These are phyloP conservation scores for Xiphophorus birchmanni DNA, from an alignment of 2,797 vertebrate genomes.

Conservation along the genomic window DNA sequence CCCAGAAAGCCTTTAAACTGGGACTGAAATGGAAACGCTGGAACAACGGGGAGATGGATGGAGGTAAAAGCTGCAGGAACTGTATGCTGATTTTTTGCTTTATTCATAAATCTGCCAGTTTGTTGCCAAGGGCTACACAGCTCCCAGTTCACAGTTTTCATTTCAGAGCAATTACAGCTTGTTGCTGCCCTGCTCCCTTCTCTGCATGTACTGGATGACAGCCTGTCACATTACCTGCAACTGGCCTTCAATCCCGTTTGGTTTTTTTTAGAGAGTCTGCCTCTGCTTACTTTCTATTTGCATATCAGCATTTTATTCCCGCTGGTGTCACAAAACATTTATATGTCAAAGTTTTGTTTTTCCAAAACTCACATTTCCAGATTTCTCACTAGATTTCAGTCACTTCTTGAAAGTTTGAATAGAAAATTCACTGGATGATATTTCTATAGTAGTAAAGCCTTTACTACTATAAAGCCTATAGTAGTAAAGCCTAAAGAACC, in stretches of 20 bases:
- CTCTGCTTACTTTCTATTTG: neutral
- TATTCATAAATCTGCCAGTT: constrained; percentile 39
- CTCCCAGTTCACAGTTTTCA: constrained; percentile 42
- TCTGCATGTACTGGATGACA: constrained; percentile 10
- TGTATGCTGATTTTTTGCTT: constrained; percentile 29
- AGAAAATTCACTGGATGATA: neutral
- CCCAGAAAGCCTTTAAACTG: constrained; percentile 42
- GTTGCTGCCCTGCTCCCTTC: constrained; percentile 22
- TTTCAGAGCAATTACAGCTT: constrained; percentile 61
- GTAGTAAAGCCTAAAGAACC: neutral
- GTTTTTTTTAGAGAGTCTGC: neutral
- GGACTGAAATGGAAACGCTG: constrained; percentile 28
- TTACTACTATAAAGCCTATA: no score
- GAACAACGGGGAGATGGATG: constrained; percentile 13
- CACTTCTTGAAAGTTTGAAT: neutral
- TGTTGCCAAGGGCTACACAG: constrained; percentile 47
- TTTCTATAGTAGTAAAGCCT: neutral
- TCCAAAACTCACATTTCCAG: neutral
- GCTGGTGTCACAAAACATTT: neutral
- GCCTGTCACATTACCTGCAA: constrained; percentile 24
- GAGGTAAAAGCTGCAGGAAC: constrained; percentile 9
- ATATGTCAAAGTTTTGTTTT: neutral
- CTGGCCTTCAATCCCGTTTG: constrained; percentile 4
- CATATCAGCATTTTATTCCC: constrained; percentile 3
- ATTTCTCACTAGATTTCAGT: neutral